Evolutionary conservation across 1,140 invertebrate species (phyloP).

Genomic region (Drosophila busckii): DNA sequence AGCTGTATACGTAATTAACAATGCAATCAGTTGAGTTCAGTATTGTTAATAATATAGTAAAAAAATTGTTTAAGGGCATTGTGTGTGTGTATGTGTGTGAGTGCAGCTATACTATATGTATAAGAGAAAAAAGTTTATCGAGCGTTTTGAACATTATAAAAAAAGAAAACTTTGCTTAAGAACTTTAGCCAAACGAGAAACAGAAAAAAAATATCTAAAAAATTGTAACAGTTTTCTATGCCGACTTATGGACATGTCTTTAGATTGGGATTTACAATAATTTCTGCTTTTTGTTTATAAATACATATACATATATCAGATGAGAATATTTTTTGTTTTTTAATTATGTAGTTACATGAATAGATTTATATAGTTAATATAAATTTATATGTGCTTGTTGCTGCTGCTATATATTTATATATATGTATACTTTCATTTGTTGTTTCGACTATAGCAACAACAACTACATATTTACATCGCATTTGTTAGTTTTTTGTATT

Average conservation of each 20-base stretch:
- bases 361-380: conserved; percentile 18
- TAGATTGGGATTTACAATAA: not conserved
- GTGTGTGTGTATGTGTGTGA: not conserved
- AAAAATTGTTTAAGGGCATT: not conserved
- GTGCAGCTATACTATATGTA: conserved; percentile 6
- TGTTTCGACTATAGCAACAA: conserved; percentile 47
- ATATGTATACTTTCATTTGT: conserved; percentile 21
- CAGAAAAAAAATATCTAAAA: not conserved
- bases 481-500: conserved; percentile 60
- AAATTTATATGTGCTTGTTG: conserved; percentile 38
- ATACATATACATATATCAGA: conserved; percentile 16
- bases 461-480: conserved; percentile 70
- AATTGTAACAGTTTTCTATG: conserved; percentile 2
- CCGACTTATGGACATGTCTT: too few relatives aligned
- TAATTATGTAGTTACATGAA: conserved; percentile 7
- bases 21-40: conserved; percentile 3
- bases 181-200: not conserved
- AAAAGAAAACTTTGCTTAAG: conserved; percentile 8
- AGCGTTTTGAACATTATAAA: conserved; percentile 15
- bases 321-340: conserved; percentile 14
- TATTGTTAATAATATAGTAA: conserved; percentile 1
- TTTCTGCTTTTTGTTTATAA: conserved; percentile 11
- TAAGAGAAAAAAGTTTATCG: conserved; percentile 6
- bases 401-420: conserved; percentile 23
- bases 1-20: conserved; percentile 15